Percentiles rank a stretch among this genome's conserved stretches.
Evolutionary conservation across 2,888 invertebrate species (phyloP).

Genomic region (Pherbina coryleti): DNA sequence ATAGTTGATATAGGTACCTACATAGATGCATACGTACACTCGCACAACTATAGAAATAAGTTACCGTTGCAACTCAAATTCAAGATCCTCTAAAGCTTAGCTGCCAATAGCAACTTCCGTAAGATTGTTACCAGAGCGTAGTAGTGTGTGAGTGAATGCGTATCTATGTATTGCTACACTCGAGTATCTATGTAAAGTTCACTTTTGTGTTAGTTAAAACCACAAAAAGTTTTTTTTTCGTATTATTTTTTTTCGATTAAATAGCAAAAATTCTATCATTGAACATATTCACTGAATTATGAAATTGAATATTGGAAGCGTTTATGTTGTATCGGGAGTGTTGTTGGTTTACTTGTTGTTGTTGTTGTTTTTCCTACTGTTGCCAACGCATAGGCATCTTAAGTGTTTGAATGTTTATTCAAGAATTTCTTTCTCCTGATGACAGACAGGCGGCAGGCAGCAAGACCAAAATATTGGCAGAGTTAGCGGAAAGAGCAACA

Average conservation of each 20-base stretch:
- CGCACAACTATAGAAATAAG: no score
- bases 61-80: not conserved
- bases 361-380: not conserved
- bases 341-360: not conserved
- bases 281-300: slow-evolving; percentile 66
- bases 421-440: slow-evolving; percentile 1
- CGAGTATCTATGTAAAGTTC: no score
- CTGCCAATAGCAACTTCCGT: not conserved
- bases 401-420: not conserved
- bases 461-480: not conserved
- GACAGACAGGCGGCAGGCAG: not conserved
- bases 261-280: slow-evolving; percentile 56
- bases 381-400: slow-evolving; percentile 5
- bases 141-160: slow-evolving; percentile 2
- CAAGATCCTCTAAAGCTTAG: not conserved
- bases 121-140: not conserved
- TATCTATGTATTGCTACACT: no score
- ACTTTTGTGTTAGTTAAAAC: slow-evolving; percentile 21
- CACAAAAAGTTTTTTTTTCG: slow-evolving; percentile 13
- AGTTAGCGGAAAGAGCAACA: not conserved
- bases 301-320: slow-evolving; percentile 59
- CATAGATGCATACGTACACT: no score
- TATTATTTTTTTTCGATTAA: not conserved
- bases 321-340: not conserved
- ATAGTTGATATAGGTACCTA: no score